phyloP scores from a whole-genome alignment of 64 coral and sea anemone species.

The Pachyseris speciosa region DNA sequence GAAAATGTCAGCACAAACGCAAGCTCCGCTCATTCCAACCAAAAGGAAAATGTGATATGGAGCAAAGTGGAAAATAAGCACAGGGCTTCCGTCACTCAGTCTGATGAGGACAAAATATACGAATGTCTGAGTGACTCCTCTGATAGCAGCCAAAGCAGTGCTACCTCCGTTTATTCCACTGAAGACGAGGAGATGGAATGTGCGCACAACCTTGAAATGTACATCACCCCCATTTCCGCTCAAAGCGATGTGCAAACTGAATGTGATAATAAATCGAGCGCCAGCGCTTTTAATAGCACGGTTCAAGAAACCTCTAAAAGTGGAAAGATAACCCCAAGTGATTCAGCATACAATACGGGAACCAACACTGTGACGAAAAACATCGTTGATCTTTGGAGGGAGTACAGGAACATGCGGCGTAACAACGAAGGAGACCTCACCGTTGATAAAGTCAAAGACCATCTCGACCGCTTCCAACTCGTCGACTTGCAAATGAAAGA shows the following conservation, averaged over 20 bases:
- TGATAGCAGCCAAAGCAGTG: neutral
- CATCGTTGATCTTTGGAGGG: slow-evolving; percentile 61
- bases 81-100: neutral
- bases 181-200: neutral
- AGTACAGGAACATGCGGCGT: neutral
- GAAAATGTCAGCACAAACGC: neutral
- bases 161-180: neutral
- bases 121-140: neutral
- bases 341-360: slow-evolving; percentile 13
- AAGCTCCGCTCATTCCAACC: neutral
- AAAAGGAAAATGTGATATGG: neutral
- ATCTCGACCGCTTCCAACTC: neutral
- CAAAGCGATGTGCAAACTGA: neutral
- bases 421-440: slow-evolving; percentile 23
- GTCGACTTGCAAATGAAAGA: slow-evolving; percentile 14
- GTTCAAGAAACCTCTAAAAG: neutral
- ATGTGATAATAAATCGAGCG: neutral
- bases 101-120: neutral
- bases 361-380: slow-evolving; percentile 59
- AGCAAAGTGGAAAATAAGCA: neutral
- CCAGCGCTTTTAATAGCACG: neutral
- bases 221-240: neutral
- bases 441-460: neutral
- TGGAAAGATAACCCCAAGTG: neutral
- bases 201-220: neutral